These are phyloP conservation scores for Clavelina lepadiformis DNA, from an alignment of 23 tunicate species.

Conservation along the genomic window DNA sequence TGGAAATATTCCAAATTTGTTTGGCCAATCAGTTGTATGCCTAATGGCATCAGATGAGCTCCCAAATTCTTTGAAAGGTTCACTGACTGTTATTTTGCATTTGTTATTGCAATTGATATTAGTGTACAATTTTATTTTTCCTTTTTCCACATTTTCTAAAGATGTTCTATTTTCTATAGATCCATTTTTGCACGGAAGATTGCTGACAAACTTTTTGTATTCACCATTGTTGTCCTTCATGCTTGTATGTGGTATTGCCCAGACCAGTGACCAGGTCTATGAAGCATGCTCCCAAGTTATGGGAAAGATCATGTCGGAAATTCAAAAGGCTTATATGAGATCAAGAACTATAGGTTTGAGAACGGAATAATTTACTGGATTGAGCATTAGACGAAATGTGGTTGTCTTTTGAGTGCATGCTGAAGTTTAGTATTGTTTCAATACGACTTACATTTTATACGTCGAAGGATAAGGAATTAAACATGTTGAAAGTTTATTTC, in stretches of 20 bases:
- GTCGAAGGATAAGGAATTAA: background rate
- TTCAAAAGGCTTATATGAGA: conserved; percentile 55
- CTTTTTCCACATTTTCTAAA: background rate
- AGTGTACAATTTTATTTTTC: conserved; percentile 3
- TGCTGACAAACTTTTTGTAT: conserved; percentile 63
- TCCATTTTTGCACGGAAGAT: conserved; percentile 28
- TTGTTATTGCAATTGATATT: background rate
- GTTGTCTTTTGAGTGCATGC: no score
- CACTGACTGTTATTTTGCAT: background rate
- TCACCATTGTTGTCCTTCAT: conserved; percentile 70
- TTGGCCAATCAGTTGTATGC: conserved; percentile 76
- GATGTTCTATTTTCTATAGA: conserved; percentile 19
- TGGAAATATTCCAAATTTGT: conserved; percentile 43
- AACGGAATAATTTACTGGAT: background rate
- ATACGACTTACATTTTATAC: no score
- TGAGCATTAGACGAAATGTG: no score
- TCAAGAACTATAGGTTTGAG: conserved; percentile 63
- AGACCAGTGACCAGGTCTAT: conserved; percentile 68
- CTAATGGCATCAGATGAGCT: conserved; percentile 69
- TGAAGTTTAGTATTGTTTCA: no score
- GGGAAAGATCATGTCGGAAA: conserved; percentile 38
- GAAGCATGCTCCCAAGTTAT: conserved; percentile 57
- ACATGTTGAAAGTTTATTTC: background rate
- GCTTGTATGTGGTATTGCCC: conserved; percentile 56
- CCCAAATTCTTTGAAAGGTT: conserved; percentile 59